Conservation (phyloP, 2,113 vertebrate species). For the Corythoichthys intestinalis region DNA sequence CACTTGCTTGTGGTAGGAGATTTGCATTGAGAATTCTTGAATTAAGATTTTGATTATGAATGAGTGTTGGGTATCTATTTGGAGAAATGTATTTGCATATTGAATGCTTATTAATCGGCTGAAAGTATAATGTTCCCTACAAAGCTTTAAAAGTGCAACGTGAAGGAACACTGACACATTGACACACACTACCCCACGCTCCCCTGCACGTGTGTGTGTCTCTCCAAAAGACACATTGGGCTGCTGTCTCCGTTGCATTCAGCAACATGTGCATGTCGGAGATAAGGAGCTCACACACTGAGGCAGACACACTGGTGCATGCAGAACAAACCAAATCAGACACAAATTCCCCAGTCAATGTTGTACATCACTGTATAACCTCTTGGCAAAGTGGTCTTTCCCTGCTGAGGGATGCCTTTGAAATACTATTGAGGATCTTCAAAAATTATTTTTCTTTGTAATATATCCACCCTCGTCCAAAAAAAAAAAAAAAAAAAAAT, state of each 20-base stretch:
- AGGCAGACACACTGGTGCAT: conserved; percentile 51
- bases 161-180: conserved; percentile 2
- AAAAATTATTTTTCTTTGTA: conserved; percentile 17
- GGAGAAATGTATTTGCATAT: conserved; percentile 21
- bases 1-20: neutral
- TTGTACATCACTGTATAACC: conserved; percentile 41
- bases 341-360: conserved; percentile 56
- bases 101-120: conserved; percentile 37
- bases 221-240: conserved; percentile 38
- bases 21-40: neutral
- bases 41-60: conserved; percentile 17
- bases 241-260: conserved; percentile 48
- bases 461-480: neutral
- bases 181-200: conserved; percentile 5
- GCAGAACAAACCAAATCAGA: conserved; percentile 56
- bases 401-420: conserved; percentile 38
- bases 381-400: conserved; percentile 43
- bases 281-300: conserved; percentile 63
- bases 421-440: conserved; percentile 18
- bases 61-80: conserved; percentile 3
- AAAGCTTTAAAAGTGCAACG: conserved; percentile 37
- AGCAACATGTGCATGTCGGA: conserved; percentile 64
- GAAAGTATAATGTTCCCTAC: conserved; percentile 25
- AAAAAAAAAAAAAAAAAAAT: neutral
- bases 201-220: conserved; percentile 23